These are phyloP conservation scores for Bombus balteatus DNA, from an alignment of 1,140 invertebrate genomes.

Conservation along the genomic window DNA sequence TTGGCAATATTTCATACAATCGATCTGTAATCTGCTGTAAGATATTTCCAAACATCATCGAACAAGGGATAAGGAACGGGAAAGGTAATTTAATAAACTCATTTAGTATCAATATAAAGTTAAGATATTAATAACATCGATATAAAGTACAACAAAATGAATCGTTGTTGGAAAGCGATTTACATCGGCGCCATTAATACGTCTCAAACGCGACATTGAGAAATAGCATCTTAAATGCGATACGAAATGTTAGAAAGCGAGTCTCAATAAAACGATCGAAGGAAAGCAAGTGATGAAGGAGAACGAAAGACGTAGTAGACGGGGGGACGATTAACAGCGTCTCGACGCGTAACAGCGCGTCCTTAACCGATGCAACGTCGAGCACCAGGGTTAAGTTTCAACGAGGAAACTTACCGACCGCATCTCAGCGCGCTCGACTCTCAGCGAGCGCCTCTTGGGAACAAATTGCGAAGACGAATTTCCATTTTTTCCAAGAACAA, in stretches of 20 bases:
- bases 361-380: background rate
- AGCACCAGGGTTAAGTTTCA: slow-evolving; percentile 9
- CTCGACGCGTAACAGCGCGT: slow-evolving; percentile 22
- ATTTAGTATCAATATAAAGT: background rate
- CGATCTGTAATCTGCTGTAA: background rate
- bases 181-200: background rate
- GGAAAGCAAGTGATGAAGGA: background rate
- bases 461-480: slow-evolving; percentile 24
- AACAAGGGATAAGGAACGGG: too few relatives aligned
- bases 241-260: background rate
- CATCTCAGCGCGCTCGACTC: background rate
- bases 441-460: background rate
- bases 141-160: background rate
- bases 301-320: background rate
- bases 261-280: background rate
- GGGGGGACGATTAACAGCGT: slow-evolving; percentile 6
- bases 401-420: slow-evolving; percentile 12
- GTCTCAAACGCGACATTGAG: background rate
- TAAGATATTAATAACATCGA: too few relatives aligned
- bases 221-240: background rate
- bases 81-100: background rate
- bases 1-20: background rate
- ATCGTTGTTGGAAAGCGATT: background rate
- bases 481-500: slow-evolving; percentile 36
- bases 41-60: background rate